A percentile compares a stretch with the other conserved stretches of the same genome.
Evolutionary conservation across 1,140 invertebrate species (phyloP).

Genomic region (Ectropis grisescens): DNA sequence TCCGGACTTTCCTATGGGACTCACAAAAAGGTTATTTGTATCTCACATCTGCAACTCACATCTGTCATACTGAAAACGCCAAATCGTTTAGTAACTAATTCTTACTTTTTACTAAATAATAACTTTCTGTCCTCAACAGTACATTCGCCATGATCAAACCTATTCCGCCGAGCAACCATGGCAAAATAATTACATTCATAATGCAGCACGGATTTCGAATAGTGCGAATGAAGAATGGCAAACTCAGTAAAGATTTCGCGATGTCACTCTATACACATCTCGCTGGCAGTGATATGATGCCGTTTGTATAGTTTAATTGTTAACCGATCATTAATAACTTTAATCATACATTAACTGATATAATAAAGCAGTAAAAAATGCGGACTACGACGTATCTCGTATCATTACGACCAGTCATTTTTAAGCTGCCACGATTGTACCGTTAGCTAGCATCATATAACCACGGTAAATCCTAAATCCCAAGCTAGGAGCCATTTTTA

Average conservation of each 20-base stretch:
- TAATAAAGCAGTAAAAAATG: too few species aligned
- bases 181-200: constrained; percentile 57
- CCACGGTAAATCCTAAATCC: too few species aligned
- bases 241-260: constrained; percentile 51
- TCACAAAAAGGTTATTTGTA: too few species aligned
- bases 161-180: constrained; percentile 35
- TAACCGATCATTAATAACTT: background rate
- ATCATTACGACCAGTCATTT: too few species aligned
- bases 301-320: constrained; percentile 24
- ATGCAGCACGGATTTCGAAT: constrained; percentile 57
- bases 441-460: too few species aligned
- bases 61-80: background rate
- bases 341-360: background rate
- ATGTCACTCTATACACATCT: constrained; percentile 38
- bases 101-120: too few species aligned
- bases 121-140: too few species aligned
- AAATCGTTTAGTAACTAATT: background rate
- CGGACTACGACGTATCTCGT: too few species aligned
- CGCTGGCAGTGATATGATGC: constrained; percentile 37
- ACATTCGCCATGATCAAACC: constrained; percentile 60
- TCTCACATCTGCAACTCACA: background rate
- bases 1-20: too few species aligned
- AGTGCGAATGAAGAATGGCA: constrained; percentile 54
- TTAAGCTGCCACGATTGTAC: too few species aligned
- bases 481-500: too few species aligned